Percentiles rank a stretch among this genome's conserved stretches.
phyloP scores from a whole-genome alignment of 2,113 vertebrate species.

The Brachionichthys hirsutus region DNA sequence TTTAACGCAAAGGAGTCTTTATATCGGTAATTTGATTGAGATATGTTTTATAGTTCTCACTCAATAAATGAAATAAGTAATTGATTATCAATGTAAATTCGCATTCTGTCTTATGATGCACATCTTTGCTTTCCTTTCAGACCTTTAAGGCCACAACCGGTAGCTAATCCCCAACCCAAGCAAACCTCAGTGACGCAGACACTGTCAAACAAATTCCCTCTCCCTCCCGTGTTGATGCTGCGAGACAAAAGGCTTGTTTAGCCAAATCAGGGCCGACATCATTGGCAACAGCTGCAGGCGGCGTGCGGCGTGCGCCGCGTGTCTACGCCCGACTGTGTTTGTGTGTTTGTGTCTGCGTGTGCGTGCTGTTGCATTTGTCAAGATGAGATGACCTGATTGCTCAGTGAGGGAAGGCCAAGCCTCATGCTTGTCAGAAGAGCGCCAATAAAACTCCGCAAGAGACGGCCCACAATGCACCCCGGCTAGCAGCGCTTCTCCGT shows the following conservation, averaged over 20 bases:
- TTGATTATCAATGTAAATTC: too few relatives aligned
- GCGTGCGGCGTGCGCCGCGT: conserved; percentile 62
- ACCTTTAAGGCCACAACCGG: conserved; percentile 29
- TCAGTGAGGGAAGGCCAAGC: conserved; percentile 75
- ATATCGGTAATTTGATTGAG: too few relatives aligned
- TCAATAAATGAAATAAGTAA: background rate
- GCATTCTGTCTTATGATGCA: background rate
- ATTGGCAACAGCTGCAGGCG: conserved; percentile 77
- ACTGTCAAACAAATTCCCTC: conserved; percentile 49
- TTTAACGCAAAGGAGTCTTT: too few relatives aligned
- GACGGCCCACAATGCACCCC: conserved; percentile 58
- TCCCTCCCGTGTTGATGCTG: conserved; percentile 54
- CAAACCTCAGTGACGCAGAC: conserved; percentile 27
- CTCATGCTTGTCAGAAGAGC: conserved; percentile 62
- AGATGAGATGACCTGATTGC: conserved; percentile 80
- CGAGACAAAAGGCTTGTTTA: conserved; percentile 70
- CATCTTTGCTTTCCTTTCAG: conserved; percentile 13
- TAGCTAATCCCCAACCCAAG: conserved; percentile 44
- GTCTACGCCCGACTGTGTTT: conserved; percentile 17
- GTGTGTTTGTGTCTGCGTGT: conserved; percentile 47
- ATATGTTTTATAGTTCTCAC: background rate
- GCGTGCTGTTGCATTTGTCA: conserved; percentile 47
- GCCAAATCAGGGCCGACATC: conserved; percentile 75
- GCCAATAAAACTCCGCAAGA: conserved; percentile 49
- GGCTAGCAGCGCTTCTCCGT: conserved; percentile 43